Percentiles rank a stretch among this genome's conserved stretches.
Evolutionary conservation across 2,888 invertebrate genomes (phyloP).

Genomic region (Euclidia mi): DNA sequence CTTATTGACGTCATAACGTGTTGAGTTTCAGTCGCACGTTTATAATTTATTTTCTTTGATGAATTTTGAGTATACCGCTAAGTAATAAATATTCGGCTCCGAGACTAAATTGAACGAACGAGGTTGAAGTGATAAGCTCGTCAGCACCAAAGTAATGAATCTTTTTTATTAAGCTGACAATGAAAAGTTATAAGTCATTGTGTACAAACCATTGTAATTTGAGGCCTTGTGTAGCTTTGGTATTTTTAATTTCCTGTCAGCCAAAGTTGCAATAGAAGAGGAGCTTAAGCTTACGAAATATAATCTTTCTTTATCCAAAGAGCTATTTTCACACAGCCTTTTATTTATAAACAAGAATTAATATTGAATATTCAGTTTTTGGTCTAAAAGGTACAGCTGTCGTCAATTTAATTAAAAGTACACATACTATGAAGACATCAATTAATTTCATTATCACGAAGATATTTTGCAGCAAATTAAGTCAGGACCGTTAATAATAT

Average conservation of each 20-base stretch:
- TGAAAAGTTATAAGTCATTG: constrained; percentile 32
- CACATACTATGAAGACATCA: neutral
- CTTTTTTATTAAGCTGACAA: constrained; percentile 40
- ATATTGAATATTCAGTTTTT: no score
- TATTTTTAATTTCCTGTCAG: constrained; percentile 31
- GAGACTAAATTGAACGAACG: constrained; percentile 46
- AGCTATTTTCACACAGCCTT: no score
- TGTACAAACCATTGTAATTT: constrained; percentile 22
- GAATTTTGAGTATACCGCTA: constrained; percentile 33
- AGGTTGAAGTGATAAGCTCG: constrained; percentile 42
- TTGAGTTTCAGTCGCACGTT: constrained; percentile 30
- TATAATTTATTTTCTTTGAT: constrained; percentile 51
- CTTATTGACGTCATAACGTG: constrained; percentile 50
- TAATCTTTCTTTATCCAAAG: no score
- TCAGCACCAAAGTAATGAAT: constrained; percentile 47
- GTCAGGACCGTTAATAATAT: constrained; percentile 38
- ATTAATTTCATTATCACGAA: neutral
- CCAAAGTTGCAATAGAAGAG: constrained; percentile 14
- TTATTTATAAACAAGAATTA: no score
- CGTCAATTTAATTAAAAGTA: constrained; percentile 19
- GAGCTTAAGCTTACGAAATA: no score
- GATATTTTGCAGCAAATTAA: constrained; percentile 8
- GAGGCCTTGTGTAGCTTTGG: constrained; percentile 7
- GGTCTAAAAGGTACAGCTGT: no score
- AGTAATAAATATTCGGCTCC: constrained; percentile 42